A percentile compares a stretch with the other conserved stretches of the same genome.
phyloP scores from a whole-genome alignment of 2,888 invertebrate genomes.

The Lacanobia wlatinum region DNA sequence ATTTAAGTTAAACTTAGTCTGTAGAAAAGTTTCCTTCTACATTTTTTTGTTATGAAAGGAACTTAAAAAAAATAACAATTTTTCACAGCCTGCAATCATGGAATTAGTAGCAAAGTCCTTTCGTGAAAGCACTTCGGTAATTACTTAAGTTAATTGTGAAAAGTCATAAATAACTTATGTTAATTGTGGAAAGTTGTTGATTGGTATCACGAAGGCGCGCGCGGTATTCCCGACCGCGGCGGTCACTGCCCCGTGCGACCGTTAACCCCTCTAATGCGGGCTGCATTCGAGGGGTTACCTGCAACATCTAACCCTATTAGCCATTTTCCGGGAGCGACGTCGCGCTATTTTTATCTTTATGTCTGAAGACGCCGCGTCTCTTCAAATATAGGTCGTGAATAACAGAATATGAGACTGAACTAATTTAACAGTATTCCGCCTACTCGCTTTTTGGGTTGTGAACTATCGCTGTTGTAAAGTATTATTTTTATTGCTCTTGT shows the following conservation, averaged over 20 bases:
- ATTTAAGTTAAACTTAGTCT: background rate
- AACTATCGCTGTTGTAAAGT: conserved; percentile 16
- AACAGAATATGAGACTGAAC: conserved; percentile 36
- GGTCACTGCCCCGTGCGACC: conserved; percentile 58
- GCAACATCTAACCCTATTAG: conserved; percentile 59
- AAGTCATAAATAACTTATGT: conserved; percentile 33
- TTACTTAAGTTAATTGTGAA: conserved; percentile 29
- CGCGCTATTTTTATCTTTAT: conserved; percentile 51
- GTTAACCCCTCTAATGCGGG: conserved; percentile 62
- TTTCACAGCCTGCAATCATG: background rate
- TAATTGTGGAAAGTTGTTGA: conserved; percentile 24
- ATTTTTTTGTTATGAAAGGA: conserved; percentile 8
- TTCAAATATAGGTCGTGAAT: conserved; percentile 52
- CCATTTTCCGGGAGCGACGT: conserved; percentile 26
- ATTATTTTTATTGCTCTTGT: conserved; percentile 23
- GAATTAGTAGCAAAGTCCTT: conserved; percentile 12
- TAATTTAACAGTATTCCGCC: background rate
- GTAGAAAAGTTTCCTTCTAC: background rate
- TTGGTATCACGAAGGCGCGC: conserved; percentile 35
- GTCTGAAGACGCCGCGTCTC: conserved; percentile 37
- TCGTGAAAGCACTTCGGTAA: conserved; percentile 30
- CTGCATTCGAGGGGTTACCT: conserved; percentile 36
- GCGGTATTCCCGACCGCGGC: conserved; percentile 36
- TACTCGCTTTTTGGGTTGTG: background rate
- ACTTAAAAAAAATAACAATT: background rate